Percentiles rank a stretch among this genome's conserved stretches.
Conservation (phyloP, 1,140 invertebrate genomes). For the Paramacrobiotus metropolitanus region DNA sequence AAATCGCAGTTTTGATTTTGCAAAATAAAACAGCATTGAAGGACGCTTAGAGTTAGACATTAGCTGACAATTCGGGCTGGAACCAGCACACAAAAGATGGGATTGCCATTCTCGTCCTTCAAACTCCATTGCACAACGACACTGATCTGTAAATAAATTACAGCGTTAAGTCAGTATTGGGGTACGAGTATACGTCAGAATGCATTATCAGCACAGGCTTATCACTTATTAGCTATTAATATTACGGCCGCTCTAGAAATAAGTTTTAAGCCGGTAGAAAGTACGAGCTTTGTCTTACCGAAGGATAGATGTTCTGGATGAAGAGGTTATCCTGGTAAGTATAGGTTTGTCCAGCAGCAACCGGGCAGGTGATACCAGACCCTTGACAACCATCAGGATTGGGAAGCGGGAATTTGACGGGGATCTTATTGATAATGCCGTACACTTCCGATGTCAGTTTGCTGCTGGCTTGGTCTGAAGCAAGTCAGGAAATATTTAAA, state of each 20-base stretch:
- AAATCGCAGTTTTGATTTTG: too few species aligned
- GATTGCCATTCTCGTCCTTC: slow-evolving; percentile 29
- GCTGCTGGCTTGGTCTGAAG: slow-evolving; percentile 10
- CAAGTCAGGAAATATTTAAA: too few species aligned
- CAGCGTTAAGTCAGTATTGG: too few species aligned
- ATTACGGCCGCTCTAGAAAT: too few species aligned
- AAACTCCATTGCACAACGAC: slow-evolving; percentile 46
- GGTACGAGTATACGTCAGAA: slow-evolving; percentile 9
- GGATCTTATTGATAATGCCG: slow-evolving; percentile 39
- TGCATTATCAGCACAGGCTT: too few species aligned
- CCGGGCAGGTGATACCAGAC: slow-evolving; percentile 37
- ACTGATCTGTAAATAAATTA: slow-evolving; percentile 27
- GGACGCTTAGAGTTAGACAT: too few species aligned
- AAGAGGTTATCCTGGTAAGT: slow-evolving; percentile 34
- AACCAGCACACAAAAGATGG: slow-evolving; percentile 39
- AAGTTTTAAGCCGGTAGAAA: too few species aligned
- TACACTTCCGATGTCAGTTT: slow-evolving; percentile 19
- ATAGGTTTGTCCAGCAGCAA: slow-evolving; percentile 30
- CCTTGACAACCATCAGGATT: slow-evolving; percentile 39
- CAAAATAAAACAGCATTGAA: too few species aligned
- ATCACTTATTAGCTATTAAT: too few species aligned
- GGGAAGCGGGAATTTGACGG: slow-evolving; percentile 40
- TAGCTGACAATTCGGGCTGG: slow-evolving; percentile 22
- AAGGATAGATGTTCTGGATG: slow-evolving; percentile 37
- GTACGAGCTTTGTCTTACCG: too few species aligned